Base-by-base conservation (phyloP, 2,888 invertebrate species). In the Acholoe squamosa region DNA sequence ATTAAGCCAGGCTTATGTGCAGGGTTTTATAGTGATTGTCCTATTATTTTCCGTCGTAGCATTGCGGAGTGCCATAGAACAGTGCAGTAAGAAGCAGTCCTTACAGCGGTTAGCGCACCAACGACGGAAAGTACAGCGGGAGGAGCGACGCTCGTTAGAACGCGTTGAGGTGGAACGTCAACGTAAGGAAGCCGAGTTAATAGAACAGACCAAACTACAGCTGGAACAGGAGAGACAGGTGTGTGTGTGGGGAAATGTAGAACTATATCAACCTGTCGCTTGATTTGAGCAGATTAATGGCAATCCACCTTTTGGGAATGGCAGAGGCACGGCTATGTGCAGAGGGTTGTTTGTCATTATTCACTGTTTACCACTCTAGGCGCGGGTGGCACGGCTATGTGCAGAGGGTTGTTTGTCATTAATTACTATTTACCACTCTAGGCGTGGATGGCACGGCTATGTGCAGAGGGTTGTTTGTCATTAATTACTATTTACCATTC, bases 391-490 rank as follows among this genome's bases (percentile, higher is more conserved):
- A n/a, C n/a, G n/a, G n/a, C n/a, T n/a, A n/a, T n/a, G n/a, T n/a
- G n/a, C n/a, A n/a, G n/a, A n/a, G n/a, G n/a, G n/a, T n/a, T n/a
- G n/a, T n/a, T n/a, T n/a, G n/a, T n/a, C n/a, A n/a, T n/a, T n/a
- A n/a, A n/a, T n/a, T n/a, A n/a, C n/a, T n/a, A n/a, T n/a, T n/a
- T n/a, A n/a, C n/a, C n/a, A n/a, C n/a, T n/a, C n/a, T n/a, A n/a
- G n/a, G n/a, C n/a, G n/a, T n/a, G n/a, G n/a, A n/a, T n/a, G 92
- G 96, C 96, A 0, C 89, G 92, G 86, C 92, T 94, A 14, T 91
- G 88, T 51, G 93, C 93, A 89, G 94, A 98, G 97, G 97, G 92
- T 96, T 97, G 90, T 97, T 97, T n/a, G n/a, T n/a, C n/a, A n/a
- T n/a, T n/a, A n/a, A n/a, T n/a, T n/a, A n/a, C n/a, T 61, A 1